Evolutionary conservation across 2,113 vertebrate genomes (phyloP).

Genomic region (Micronisus gabar): DNA sequence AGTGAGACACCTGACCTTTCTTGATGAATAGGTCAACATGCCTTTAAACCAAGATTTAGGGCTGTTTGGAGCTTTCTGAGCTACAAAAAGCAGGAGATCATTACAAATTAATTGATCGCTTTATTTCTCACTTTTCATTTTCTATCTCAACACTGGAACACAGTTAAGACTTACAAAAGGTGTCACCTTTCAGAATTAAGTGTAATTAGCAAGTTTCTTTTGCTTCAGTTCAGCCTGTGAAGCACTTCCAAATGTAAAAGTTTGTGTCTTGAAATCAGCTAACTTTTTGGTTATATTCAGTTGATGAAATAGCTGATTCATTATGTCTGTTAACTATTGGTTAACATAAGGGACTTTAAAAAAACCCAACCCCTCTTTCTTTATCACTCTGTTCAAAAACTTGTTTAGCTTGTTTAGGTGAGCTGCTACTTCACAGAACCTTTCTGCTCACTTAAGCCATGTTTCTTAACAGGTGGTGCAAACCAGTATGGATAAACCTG

Average conservation of each 20-base stretch:
- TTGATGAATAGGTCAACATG: background rate
- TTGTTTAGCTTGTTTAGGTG: background rate
- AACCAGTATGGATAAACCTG: background rate
- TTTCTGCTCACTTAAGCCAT: background rate
- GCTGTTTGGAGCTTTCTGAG: background rate
- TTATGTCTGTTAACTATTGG: background rate
- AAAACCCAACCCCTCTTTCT: background rate
- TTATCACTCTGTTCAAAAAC: background rate
- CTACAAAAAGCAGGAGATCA: background rate
- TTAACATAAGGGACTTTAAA: background rate
- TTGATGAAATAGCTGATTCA: background rate
- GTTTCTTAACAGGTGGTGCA: background rate
- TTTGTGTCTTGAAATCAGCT: background rate
- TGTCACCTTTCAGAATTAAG: background rate
- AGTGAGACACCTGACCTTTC: conserved; percentile 3
- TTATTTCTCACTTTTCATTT: background rate
- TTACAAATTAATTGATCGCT: background rate
- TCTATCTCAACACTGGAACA: background rate
- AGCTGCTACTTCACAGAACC: background rate
- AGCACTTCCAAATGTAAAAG: background rate
- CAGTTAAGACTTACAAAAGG: background rate
- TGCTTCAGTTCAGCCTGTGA: background rate
- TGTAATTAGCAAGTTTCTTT: background rate
- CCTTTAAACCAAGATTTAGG: conserved; percentile 5
- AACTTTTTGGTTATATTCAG: background rate